Percentiles rank a stretch among this genome's conserved stretches.
phyloP scores from a whole-genome alignment of 2,113 vertebrate genomes.

The Myrmophylax atrothorax region DNA sequence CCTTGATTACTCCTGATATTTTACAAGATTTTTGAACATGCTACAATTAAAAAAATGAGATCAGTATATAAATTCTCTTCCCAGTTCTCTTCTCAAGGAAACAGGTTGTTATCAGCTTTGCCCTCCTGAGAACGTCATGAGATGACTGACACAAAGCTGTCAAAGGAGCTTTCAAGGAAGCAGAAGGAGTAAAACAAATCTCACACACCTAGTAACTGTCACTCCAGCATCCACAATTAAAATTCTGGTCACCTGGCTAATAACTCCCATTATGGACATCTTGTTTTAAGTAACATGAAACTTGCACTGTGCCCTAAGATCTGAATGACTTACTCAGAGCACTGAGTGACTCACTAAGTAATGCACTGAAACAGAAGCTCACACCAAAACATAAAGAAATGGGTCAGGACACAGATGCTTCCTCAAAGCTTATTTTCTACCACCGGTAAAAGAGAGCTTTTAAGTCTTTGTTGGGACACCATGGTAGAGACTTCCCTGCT shows the following conservation, averaged over 20 bases:
- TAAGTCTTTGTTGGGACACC: not conserved
- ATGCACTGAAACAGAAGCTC: not conserved
- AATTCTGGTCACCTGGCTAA: not conserved
- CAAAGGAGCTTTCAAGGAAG: not conserved
- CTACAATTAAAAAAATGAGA: constrained; percentile 54
- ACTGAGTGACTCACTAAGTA: not conserved
- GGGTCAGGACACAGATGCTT: not conserved
- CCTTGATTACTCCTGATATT: constrained; percentile 40
- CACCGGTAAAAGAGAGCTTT: not conserved
- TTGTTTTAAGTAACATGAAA: not conserved
- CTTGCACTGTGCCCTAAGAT: not conserved
- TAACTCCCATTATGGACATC: not conserved
- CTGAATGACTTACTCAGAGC: not conserved
- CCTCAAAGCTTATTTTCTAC: not conserved
- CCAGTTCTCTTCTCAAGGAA: constrained; percentile 17
- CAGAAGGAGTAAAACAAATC: constrained; percentile 27
- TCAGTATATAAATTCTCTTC: constrained; percentile 2
- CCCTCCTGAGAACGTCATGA: constrained; percentile 22
- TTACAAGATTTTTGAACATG: constrained; percentile 33
- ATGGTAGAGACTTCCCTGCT: not conserved
- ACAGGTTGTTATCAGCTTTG: not conserved
- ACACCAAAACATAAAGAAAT: not conserved
- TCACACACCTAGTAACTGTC: not conserved
- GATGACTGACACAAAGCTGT: constrained; percentile 37
- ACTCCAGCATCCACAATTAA: not conserved